Evolutionary conservation across 2,888 invertebrate genomes (phyloP).

Genomic region (Craniophora ligustri): DNA sequence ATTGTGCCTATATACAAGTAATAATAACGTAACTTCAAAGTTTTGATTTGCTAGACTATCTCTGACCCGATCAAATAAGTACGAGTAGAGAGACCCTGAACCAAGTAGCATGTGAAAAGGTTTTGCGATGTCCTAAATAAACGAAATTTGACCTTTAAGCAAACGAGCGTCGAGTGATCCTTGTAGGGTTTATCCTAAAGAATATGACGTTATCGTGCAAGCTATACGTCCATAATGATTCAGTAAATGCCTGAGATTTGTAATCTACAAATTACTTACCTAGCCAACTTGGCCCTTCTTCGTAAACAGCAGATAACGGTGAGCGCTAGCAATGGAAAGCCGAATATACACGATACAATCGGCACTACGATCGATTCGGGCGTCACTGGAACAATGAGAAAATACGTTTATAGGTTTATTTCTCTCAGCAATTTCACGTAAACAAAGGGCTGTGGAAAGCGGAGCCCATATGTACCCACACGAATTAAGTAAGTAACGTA

Average conservation of each 20-base stretch:
- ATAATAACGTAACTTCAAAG: neutral
- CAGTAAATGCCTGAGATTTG: constrained; percentile 30
- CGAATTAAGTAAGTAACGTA: constrained; percentile 44
- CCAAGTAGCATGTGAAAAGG: constrained; percentile 21
- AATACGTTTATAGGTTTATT: constrained; percentile 29
- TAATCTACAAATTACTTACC: constrained; percentile 64
- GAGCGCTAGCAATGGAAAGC: constrained; percentile 95
- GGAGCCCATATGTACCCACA: constrained; percentile 13
- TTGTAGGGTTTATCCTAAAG: constrained; percentile 37
- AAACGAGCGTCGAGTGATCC: constrained; percentile 21
- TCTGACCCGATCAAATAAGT: constrained; percentile 9
- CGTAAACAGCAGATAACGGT: constrained; percentile 96
- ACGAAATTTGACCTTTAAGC: constrained; percentile 25
- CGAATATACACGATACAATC: constrained; percentile 96
- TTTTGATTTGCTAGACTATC: constrained; percentile 10
- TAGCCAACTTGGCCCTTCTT: constrained; percentile 94
- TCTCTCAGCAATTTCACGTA: constrained; percentile 12
- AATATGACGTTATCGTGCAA: constrained; percentile 31
- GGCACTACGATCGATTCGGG: constrained; percentile 96
- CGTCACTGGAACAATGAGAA: constrained; percentile 90
- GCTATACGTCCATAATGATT: constrained; percentile 16
- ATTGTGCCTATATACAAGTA: constrained; percentile 2
- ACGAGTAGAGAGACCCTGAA: constrained; percentile 7
- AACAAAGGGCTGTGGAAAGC: constrained; percentile 31
- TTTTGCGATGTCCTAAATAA: constrained; percentile 32